phyloP scores from a whole-genome alignment of 1,140 invertebrate genomes.

The Archivesica marissinica region DNA sequence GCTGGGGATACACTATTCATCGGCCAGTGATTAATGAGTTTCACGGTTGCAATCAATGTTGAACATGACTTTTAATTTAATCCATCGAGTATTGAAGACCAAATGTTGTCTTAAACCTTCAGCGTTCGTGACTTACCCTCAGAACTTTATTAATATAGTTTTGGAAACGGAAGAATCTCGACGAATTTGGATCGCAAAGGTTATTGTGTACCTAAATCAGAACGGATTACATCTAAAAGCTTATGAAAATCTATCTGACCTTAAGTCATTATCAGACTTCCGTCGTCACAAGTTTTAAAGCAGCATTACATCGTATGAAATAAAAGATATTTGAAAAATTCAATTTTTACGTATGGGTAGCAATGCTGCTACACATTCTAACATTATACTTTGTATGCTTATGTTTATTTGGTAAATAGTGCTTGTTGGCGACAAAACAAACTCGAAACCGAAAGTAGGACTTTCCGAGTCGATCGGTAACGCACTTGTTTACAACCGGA shows the following conservation, averaged over 20 bases:
- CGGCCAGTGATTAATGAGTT: conserved; percentile 22
- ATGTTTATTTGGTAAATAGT: neutral
- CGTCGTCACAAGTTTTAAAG: neutral
- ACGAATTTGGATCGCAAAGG: neutral
- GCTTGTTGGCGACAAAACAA: too few species aligned
- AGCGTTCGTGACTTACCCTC: conserved; percentile 43
- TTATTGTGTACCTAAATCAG: conserved; percentile 1
- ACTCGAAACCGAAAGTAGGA: too few species aligned
- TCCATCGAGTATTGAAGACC: conserved; percentile 30
- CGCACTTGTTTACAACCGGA: too few species aligned
- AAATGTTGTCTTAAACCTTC: conserved; percentile 11
- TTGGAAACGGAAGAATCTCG: conserved; percentile 37
- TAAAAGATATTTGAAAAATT: neutral
- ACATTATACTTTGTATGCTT: neutral
- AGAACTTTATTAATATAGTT: conserved; percentile 1
- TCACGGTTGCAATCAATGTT: conserved; percentile 11
- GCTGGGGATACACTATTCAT: conserved; percentile 14
- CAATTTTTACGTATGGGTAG: neutral
- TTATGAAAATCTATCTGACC: neutral
- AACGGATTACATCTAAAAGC: conserved; percentile 26
- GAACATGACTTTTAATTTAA: conserved; percentile 30
- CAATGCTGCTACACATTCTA: neutral
- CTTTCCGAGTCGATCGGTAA: too few species aligned
- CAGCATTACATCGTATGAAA: neutral
- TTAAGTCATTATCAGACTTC: neutral